Percentiles rank a stretch among this genome's conserved stretches.
Evolutionary conservation across 2,113 vertebrate genomes (phyloP).

Genomic region (Cololabis saira): DNA sequence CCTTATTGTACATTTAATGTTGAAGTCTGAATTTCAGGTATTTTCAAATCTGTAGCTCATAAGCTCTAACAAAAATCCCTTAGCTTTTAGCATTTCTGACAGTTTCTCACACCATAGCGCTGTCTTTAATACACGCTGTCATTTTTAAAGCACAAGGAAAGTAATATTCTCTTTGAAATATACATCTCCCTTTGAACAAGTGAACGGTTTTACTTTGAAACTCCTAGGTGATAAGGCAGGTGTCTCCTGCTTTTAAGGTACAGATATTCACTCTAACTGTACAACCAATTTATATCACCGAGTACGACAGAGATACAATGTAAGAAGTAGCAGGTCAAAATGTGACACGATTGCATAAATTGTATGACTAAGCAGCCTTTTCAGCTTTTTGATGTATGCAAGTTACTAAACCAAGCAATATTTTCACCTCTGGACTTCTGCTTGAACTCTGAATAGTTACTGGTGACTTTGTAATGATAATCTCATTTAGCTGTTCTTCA

Average conservation of each 20-base stretch:
- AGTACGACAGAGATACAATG: conserved; percentile 29
- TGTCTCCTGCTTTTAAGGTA: conserved; percentile 18
- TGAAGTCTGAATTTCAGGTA: no score
- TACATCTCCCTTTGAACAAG: no score
- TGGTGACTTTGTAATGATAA: background rate
- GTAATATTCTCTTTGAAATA: no score
- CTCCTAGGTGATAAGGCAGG: conserved; percentile 8
- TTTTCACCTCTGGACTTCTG: no score
- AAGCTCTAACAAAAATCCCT: no score
- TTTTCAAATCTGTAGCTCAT: no score
- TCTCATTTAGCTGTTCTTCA: background rate
- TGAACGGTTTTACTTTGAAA: background rate
- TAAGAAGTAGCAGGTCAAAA: conserved; percentile 30
- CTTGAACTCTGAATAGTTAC: no score
- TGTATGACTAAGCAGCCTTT: conserved; percentile 47
- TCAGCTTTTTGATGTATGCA: conserved; percentile 7
- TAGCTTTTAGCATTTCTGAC: no score
- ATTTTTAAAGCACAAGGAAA: no score
- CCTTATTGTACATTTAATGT: no score
- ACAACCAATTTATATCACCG: conserved; percentile 28
- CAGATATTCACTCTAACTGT: conserved; percentile 21
- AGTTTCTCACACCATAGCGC: no score
- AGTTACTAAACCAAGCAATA: conserved; percentile 9
- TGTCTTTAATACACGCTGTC: no score
- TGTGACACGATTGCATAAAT: conserved; percentile 51